Evolutionary conservation across 1,140 invertebrate genomes (phyloP), one percentile per base, ranked within the genome.

Genomic region (Mamestra configurata): DNA sequence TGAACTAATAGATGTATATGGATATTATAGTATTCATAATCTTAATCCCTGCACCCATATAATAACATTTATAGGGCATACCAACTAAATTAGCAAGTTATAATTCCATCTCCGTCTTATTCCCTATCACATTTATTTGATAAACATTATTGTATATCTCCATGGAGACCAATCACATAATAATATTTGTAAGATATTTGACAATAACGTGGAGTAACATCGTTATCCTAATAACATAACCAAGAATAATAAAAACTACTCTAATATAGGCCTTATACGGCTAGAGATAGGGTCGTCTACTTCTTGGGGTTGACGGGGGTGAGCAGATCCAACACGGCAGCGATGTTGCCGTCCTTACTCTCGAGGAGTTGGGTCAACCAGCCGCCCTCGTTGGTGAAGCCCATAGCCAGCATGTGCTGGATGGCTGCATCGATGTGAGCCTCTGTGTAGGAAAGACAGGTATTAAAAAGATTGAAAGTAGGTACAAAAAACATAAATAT

Each of bases 391-490:
- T 98, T 97, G 64, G 96, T 96, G 91, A 98, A 98, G 37, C 98
- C 98, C 98, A 98, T 98, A 1, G 96, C 91, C 88, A 97, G 95
- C 97, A 98, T 98, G 53, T 96, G 95, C 61, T 96, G 91, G 59
- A 98, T 90, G 43, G 96, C 95, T 4, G 91, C 88, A 71, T 96
- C 96, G 68, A 97, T 96, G 75, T 94, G 95, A 13, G 96, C 95
- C 93, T 97, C 96, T 95, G 92, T 53, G n/a, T n/a, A n/a, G 89
- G 95, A 88, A 83, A 80, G 57, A 24, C n/a, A n/a, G n/a, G n/a
- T n/a, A n/a, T n/a, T n/a, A n/a, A n/a, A n/a, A n/a, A n/a, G n/a
- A n/a, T n/a, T n/a, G n/a, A n/a, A n/a, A n/a, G n/a, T n/a, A n/a
- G n/a, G n/a, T n/a, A n/a, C n/a, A n/a, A n/a, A n/a, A n/a, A n/a